Evolutionary conservation across 2,888 invertebrate species (phyloP), one percentile per base, ranked within the genome.

Genomic region (Drosophila lutescens): DNA sequence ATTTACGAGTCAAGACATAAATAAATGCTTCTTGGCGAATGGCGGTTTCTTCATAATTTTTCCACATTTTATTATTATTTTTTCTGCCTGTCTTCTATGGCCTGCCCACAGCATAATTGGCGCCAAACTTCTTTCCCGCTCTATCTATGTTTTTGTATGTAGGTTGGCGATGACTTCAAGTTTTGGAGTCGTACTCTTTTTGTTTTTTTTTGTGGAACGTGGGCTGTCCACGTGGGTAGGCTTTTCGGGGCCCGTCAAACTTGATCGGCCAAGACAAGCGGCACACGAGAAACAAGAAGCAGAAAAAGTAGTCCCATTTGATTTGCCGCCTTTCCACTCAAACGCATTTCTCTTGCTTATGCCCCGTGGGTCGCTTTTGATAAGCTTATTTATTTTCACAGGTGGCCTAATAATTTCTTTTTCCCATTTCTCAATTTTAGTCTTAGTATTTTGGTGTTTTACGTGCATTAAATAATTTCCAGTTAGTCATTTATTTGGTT

Each of bases 321-420:
- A 65, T 44, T 63, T 54, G 61, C 57, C 57, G 69, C 69, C 43
- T 56, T 32, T 38, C 17, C 36, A 30, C 17, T 17, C 32, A 20
- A 15, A 36, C 30, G 12, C 32, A 50, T 67, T 67, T 72, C 43
- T 57, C 59, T 53, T 47, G 47, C 38, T 53, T 69, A 54, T 41
- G 50, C 53, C 76, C 75, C 82, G 60, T 79, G 72, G 79, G 77
- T 81, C 79, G 54, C 47, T 61, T 36, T 66, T 74, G 76, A 87
- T 83, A 87, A 82, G 74, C 86, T 60, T 69, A 61, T 62, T 74
- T 87, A 81, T 83, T 82, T 86, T 83, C 74, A 85, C 77, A 83
- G 88, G 88, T 83, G 82, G 57, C 77, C 70, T 56, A 77, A 67
- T 66, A 77, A 79, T 75, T 81, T 78, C 32, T 41, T 26, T 23